Base-by-base conservation (phyloP, 2,888 invertebrate species). In the Sympetrum striolatum region DNA sequence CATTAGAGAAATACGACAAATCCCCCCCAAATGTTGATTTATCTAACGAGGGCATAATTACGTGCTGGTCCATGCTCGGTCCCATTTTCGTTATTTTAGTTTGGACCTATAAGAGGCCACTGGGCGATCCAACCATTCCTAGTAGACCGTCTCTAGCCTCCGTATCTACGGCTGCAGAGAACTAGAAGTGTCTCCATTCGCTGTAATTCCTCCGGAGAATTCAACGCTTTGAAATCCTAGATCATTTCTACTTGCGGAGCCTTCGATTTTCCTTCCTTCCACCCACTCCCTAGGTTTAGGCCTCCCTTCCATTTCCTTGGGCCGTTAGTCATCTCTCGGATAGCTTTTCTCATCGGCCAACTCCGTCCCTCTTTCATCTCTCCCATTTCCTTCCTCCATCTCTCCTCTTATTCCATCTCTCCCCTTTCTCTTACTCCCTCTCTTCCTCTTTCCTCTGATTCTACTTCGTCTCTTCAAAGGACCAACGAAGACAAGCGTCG, bases 261-360 rank as follows among this genome's bases (percentile, higher is more conserved):
- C 10, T 39, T 39, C 58, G 18, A 58, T 82, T 10, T 60, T 22
- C 53, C 81, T 48, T 25, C 44, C 53, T 25, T 10, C 53, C 53
- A 25, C 58, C 82, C 58, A n/a, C 35, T 82, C 82, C 25, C 44
- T 39, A 22, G 25, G 60, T 37, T 35, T 86, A 64, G 60, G 37
- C 82, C 82, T 25, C 10, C 53, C 60, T 86, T 86, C 86, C 86
- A 86, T 86, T 86, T 86, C 86, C 86, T 86, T 37, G 60, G 86
- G 35, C 86, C 86, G 86, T 86, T 86, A 86, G 86, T 86, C 86
- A 86, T 86, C 86, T 86, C 86, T 86, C 64, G 86, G 86, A 64
- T 86, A 60, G 60, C 86, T 86, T 86, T 64, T 64, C 86, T 86
- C 86, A 37, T 86, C 86, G 60, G 39, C 86, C 60, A 31, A 37